phyloP scores from a whole-genome alignment of 2,888 invertebrate species.

The Eupithecia tripunctaria region DNA sequence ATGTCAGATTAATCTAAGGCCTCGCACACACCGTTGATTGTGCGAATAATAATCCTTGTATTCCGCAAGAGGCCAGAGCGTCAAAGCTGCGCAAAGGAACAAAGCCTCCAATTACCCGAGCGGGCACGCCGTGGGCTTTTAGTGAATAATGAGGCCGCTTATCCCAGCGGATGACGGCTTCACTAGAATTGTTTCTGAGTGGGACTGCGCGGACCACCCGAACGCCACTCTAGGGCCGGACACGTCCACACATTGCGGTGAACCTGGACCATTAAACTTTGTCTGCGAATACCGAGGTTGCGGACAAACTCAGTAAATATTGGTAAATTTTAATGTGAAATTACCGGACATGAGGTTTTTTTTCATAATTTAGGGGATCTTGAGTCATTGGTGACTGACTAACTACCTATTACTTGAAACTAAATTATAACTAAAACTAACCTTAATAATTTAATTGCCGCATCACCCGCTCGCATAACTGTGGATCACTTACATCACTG shows the following conservation, averaged over 20 bases:
- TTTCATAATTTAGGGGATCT: too few relatives aligned
- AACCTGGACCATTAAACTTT: slow-evolving; percentile 2
- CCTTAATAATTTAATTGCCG: too few relatives aligned
- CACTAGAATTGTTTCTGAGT: slow-evolving; percentile 77
- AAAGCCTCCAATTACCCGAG: slow-evolving; percentile 82
- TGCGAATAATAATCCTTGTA: slow-evolving; percentile 77
- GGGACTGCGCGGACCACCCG: slow-evolving; percentile 71
- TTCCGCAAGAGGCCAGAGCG: slow-evolving; percentile 63
- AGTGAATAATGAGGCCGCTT: slow-evolving; percentile 83
- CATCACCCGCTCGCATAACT: too few relatives aligned
- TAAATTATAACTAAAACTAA: too few relatives aligned
- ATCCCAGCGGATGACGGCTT: slow-evolving; percentile 76
- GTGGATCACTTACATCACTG: too few relatives aligned
- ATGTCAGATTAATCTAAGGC: slow-evolving; percentile 76
- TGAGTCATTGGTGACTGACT: too few relatives aligned
- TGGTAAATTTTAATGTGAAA: too few relatives aligned
- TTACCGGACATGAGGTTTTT: too few relatives aligned
- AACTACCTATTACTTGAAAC: too few relatives aligned
- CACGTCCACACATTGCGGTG: slow-evolving; percentile 35
- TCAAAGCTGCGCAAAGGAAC: slow-evolving; percentile 80
- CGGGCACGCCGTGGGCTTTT: slow-evolving; percentile 82
- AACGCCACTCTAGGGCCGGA: slow-evolving; percentile 41
- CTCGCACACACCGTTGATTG: slow-evolving; percentile 72
- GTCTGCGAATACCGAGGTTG: background rate
- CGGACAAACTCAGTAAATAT: too few relatives aligned